phyloP scores from a whole-genome alignment of 2,113 vertebrate genomes.

The Pedionomus torquatus region DNA sequence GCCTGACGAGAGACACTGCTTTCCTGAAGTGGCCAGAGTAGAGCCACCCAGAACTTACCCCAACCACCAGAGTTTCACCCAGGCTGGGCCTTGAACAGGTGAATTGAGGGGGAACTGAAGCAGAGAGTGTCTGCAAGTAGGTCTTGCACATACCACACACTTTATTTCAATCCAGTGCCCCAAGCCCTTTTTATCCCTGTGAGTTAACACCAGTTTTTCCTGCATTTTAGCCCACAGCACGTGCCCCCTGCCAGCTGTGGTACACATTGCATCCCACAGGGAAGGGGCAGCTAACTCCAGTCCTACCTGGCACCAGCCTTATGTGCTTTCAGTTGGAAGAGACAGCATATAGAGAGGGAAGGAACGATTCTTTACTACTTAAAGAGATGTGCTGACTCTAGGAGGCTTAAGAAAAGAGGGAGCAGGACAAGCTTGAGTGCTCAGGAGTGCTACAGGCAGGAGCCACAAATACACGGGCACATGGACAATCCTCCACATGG shows the following conservation, averaged over 20 bases:
- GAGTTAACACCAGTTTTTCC: neutral
- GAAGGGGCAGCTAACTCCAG: neutral
- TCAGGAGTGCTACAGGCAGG: neutral
- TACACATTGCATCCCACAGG: fast-evolving
- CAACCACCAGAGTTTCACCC: neutral
- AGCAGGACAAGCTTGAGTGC: neutral
- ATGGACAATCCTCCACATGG: neutral
- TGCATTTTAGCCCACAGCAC: neutral
- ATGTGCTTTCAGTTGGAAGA: no score
- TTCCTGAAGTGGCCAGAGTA: neutral
- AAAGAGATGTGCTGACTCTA: neutral
- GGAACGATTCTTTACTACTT: neutral
- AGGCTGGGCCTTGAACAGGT: neutral
- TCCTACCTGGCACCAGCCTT: neutral
- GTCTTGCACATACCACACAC: neutral
- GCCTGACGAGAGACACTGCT: fast-evolving
- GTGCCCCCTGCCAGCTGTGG: neutral
- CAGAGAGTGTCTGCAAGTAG: fast-evolving
- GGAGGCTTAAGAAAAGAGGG: neutral
- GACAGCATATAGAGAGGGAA: neutral
- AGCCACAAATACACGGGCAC: neutral
- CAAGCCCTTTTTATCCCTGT: neutral
- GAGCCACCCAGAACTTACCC: neutral
- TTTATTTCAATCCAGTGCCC: neutral
- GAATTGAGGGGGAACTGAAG: neutral